Conservation (phyloP, 2,888 invertebrate species). For the Eumacrocentrus americanus region DNA sequence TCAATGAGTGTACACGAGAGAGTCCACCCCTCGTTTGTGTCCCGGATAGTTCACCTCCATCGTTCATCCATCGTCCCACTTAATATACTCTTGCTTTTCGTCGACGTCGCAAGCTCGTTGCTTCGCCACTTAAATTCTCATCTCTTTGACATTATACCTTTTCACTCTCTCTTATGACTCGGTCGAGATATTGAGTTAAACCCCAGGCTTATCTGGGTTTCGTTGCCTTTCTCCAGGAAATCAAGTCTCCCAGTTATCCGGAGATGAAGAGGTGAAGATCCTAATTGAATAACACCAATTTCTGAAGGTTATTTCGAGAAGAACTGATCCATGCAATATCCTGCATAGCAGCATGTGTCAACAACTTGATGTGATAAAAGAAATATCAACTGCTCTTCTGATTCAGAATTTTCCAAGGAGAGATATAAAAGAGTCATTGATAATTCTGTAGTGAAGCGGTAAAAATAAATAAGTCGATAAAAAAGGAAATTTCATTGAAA, state of each 20-base stretch:
- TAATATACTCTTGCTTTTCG: neutral
- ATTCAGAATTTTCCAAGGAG: no score
- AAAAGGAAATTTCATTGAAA: no score
- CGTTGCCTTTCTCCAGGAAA: neutral
- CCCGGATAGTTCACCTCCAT: constrained; percentile 14
- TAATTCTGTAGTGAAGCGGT: no score
- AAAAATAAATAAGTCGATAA: no score
- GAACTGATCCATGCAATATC: no score
- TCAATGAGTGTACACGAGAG: constrained; percentile 17
- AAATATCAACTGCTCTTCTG: no score
- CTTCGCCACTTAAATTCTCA: neutral
- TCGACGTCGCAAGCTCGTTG: neutral
- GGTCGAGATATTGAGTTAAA: neutral
- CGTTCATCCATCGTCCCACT: constrained; percentile 2
- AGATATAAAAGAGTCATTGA: no score
- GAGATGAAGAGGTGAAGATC: neutral
- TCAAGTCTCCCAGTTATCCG: neutral
- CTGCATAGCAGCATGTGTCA: neutral
- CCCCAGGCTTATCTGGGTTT: no score
- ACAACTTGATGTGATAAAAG: no score
- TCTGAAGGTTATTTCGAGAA: no score
- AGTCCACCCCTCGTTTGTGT: constrained; percentile 11
- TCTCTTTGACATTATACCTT: neutral
- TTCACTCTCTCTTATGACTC: neutral
- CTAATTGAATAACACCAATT: neutral